phyloP scores from a whole-genome alignment of 2,113 vertebrate species.

The Patagioenas fasciata region DNA sequence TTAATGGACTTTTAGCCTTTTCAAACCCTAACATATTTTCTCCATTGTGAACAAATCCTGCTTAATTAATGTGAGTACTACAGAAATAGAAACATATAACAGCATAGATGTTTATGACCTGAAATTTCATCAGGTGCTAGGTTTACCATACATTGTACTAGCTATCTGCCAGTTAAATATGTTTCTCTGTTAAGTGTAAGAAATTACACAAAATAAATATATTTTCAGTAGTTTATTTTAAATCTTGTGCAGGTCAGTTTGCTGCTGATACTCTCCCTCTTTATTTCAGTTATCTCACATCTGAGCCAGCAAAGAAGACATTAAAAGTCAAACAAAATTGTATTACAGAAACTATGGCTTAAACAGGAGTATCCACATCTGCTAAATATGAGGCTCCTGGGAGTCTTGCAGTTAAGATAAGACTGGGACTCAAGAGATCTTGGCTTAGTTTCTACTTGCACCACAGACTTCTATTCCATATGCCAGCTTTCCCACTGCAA shows the following conservation, averaged over 20 bases:
- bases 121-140: not conserved
- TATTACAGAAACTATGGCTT: not conserved
- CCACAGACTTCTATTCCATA: not conserved
- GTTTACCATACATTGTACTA: not conserved
- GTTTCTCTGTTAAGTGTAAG: not conserved
- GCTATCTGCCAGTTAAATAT: not conserved
- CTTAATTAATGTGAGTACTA: not conserved
- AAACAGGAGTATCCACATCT: not conserved
- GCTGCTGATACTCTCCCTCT: not conserved
- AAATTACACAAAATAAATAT: not conserved
- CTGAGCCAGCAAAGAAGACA: not conserved
- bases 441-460: not conserved
- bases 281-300: not conserved
- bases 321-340: not conserved
- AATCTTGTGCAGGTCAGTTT: not conserved
- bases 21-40: not conserved
- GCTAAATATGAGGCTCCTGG: not conserved
- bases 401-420: not conserved
- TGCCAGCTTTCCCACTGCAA: not conserved
- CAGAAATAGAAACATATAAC: not conserved
- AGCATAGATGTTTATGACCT: not conserved
- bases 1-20: not conserved
- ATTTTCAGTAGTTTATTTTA: not conserved
- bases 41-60: not conserved
- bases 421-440: not conserved